Percentiles rank a stretch among this genome's conserved stretches.
Evolutionary conservation across 2,888 invertebrate genomes (phyloP).

Genomic region (Deilephila porcellus): DNA sequence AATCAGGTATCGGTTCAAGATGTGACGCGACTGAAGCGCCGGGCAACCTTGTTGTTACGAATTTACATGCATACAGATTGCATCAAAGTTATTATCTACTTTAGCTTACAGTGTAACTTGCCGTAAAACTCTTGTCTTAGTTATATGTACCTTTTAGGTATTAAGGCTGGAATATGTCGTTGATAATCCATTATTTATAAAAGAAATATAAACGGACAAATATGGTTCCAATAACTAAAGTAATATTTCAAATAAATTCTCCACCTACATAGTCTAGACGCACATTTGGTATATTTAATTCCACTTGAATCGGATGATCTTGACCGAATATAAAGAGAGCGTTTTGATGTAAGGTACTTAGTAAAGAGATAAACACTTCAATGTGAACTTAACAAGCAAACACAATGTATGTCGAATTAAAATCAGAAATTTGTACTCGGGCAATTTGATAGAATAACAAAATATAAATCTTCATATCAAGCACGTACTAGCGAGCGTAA

Average conservation of each 20-base stretch:
- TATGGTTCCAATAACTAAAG: neutral
- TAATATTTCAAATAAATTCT: neutral
- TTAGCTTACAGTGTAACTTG: constrained; percentile 16
- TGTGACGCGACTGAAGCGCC: constrained; percentile 54
- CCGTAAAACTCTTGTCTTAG: constrained; percentile 41
- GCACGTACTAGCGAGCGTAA: constrained; percentile 1
- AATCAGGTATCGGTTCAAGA: constrained; percentile 54
- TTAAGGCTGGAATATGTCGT: neutral
- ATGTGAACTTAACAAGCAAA: neutral
- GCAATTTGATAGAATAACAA: constrained; percentile 16
- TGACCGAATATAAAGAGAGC: neutral
- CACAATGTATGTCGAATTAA: neutral
- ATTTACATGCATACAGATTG: constrained; percentile 62
- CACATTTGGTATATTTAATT: no score
- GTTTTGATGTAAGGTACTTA: neutral
- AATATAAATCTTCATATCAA: constrained; percentile 19
- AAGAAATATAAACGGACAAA: neutral
- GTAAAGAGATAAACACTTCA: neutral
- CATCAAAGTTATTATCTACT: constrained; percentile 9
- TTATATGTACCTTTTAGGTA: constrained; percentile 24
- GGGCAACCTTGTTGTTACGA: constrained; percentile 57
- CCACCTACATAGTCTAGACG: neutral
- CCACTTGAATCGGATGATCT: no score
- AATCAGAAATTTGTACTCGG: neutral
- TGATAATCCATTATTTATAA: neutral